phyloP scores from a whole-genome alignment of 2,797 vertebrate genomes.

The Agapornis canus region DNA sequence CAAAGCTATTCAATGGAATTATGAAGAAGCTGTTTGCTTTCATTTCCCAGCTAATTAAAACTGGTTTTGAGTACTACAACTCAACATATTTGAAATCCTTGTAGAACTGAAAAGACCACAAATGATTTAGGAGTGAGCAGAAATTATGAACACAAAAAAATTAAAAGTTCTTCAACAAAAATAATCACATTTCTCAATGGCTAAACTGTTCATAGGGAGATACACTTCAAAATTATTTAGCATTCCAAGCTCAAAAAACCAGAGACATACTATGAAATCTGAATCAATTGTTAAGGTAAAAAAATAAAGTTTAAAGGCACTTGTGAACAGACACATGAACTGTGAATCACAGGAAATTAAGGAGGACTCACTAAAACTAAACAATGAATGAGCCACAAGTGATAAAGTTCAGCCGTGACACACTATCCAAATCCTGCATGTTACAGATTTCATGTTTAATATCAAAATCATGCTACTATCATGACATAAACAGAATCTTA shows the following conservation, averaged over 20 bases:
- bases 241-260: background rate
- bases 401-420: background rate
- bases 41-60: conserved; percentile 19
- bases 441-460: background rate
- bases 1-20: background rate
- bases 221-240: background rate
- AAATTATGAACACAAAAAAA: background rate
- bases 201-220: background rate
- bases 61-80: background rate
- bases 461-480: background rate
- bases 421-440: background rate
- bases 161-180: background rate
- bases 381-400: background rate
- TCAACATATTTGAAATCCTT: background rate
- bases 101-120: background rate
- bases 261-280: background rate
- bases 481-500: background rate
- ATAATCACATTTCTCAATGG: background rate
- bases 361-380: background rate
- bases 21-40: background rate
- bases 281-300: background rate
- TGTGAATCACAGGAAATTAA: background rate
- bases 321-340: background rate
- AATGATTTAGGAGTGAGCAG: background rate
- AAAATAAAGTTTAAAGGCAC: background rate